Evolutionary conservation across 2,113 vertebrate species (phyloP), one percentile per base, ranked within the genome.

Genomic region (Neodon shergylaensis): DNA sequence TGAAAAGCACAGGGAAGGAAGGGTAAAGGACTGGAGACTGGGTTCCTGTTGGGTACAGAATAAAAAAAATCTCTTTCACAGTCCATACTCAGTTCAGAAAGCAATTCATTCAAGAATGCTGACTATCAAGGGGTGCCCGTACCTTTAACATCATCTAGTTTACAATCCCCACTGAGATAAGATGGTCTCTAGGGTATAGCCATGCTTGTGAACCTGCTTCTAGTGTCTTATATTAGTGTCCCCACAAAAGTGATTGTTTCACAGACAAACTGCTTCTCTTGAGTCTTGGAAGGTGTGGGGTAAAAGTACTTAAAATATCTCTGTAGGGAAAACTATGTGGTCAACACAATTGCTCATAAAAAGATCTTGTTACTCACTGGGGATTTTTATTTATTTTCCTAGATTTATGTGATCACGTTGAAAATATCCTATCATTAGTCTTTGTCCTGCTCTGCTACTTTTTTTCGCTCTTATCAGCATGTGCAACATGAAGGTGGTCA

Each of bases 401-500:
- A 74, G 42, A n/a, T 74, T 54, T 85, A 42, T 94, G 33, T 93
- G 85, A 83, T 17, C 72, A 19, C 90, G 88, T 95, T 85, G 92
- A 85, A 76, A 92, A 85, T 66, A 22, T 54, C 9, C 16, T 98
- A 95, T 98, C 97, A 76, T 95, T 97, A 36, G 96, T 68, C 72
- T 98, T 98, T 98, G 94, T 98, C 95, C 96, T 92, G 83, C 83
- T 82, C 88, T 96, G 92, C 97, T 98, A 92, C 91, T 95, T 96
- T 83, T 83, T 44, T 92, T 97, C 11, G 91, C 98, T 97, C 97
- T 95, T 98, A 97, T 98, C 94, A 96, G 81, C 24, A 49, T 22
- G 97, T 98, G 98, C 95, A 96, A 98, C 97, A 98, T 26, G 79
- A 92, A 44, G 95, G 92, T 86, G 97, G 96, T 97, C 97, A 98